Conservation (phyloP, 1,140 invertebrate genomes). For the Anastrepha ludens region DNA sequence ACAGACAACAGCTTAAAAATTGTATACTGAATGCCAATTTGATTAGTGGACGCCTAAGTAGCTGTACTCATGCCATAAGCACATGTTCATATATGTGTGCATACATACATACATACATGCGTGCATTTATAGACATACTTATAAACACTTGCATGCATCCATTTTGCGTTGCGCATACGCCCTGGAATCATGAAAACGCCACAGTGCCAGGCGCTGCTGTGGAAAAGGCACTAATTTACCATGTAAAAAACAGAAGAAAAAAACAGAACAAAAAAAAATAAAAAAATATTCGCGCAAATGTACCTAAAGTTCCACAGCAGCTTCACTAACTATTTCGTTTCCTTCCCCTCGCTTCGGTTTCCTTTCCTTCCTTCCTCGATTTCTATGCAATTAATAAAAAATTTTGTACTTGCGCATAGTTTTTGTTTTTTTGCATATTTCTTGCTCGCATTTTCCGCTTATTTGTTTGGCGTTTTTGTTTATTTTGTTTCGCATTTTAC, state of each 20-base stretch:
- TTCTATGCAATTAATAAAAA: too few relatives aligned
- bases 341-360: too few relatives aligned
- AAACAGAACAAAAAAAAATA: too few relatives aligned
- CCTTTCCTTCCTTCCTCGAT: too few relatives aligned
- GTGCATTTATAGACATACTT: too few relatives aligned
- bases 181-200: not conserved
- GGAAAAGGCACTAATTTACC: not conserved
- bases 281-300: not conserved
- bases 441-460: not conserved
- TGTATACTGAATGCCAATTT: too few relatives aligned
- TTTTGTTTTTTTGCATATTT: not conserved
- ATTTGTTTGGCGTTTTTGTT: not conserved
- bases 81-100: too few relatives aligned
- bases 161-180: conserved; percentile 18
- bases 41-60: too few relatives aligned
- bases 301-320: not conserved
- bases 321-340: not conserved
- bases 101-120: too few relatives aligned
- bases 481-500: not conserved
- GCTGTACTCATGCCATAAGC: too few relatives aligned
- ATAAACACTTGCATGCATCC: too few relatives aligned
- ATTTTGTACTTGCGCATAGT: not conserved
- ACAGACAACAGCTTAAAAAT: not conserved
- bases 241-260: not conserved
- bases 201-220: not conserved